A percentile compares a stretch with the other conserved stretches of the same genome.
Conservation (phyloP, 2,113 vertebrate species). For the Triplophysa tibetana region DNA sequence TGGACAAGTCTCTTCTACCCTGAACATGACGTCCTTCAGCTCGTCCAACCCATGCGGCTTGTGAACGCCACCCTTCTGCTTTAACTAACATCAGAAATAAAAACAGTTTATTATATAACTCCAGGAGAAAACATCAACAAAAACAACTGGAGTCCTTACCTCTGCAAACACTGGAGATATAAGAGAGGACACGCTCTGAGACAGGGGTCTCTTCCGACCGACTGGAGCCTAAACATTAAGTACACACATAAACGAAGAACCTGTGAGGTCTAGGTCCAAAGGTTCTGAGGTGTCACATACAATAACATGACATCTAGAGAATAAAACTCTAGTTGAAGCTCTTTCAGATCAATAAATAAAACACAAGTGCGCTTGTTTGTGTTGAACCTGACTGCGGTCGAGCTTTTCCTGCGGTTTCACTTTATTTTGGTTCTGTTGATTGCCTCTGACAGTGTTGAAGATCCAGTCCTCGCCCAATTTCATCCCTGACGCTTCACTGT, state of each 20-base stretch:
- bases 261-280: no score
- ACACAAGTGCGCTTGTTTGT: no score
- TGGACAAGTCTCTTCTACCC: constrained; percentile 88
- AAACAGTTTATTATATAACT: not conserved
- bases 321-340: no score
- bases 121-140: not conserved
- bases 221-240: constrained; percentile 62
- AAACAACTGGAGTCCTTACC: constrained; percentile 71
- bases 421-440: constrained; percentile 79
- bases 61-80: constrained; percentile 85
- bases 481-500: constrained; percentile 81
- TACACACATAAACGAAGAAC: no score
- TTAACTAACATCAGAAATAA: constrained; percentile 72
- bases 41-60: constrained; percentile 86
- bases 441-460: constrained; percentile 85
- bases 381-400: constrained; percentile 70
- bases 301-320: no score
- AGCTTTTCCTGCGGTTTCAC: constrained; percentile 74
- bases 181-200: constrained; percentile 89
- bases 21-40: constrained; percentile 84
- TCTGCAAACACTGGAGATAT: constrained; percentile 92
- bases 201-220: constrained; percentile 84
- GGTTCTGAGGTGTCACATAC: no score
- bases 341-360: no score
- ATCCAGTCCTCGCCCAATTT: constrained; percentile 83